These are phyloP conservation scores for Rutpela maculata DNA, from an alignment of 2,888 invertebrate species.

Conservation along the genomic window DNA sequence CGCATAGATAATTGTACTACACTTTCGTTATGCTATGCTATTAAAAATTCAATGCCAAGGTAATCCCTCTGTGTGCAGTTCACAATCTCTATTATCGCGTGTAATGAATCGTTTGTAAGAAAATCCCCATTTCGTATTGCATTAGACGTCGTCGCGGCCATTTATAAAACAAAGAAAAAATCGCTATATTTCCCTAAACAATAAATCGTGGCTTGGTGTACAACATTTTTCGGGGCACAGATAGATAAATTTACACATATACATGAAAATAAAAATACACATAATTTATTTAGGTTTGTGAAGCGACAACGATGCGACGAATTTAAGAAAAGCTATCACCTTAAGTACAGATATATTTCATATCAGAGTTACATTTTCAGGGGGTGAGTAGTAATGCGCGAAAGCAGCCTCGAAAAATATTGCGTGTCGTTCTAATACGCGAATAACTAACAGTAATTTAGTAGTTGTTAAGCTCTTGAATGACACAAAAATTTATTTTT, in stretches of 20 bases:
- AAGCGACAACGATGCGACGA: constrained; percentile 71
- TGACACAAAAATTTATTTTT: constrained; percentile 50
- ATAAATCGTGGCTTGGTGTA: constrained; percentile 56
- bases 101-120: constrained; percentile 21
- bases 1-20: too few species aligned
- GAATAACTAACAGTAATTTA: constrained; percentile 67
- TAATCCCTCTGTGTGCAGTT: not conserved
- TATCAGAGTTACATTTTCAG: constrained; percentile 63
- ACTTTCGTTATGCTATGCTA: too few species aligned
- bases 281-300: constrained; percentile 73
- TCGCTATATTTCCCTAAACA: constrained; percentile 58
- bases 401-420: constrained; percentile 67
- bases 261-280: constrained; percentile 69
- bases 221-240: constrained; percentile 59
- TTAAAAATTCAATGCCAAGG: too few species aligned
- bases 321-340: constrained; percentile 75
- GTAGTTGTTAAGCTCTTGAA: constrained; percentile 64
- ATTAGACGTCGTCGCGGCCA: constrained; percentile 52
- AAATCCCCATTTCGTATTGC: constrained; percentile 41
- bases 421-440: constrained; percentile 71
- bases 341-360: constrained; percentile 75
- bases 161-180: constrained; percentile 58
- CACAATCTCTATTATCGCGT: not conserved
- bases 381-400: constrained; percentile 47
- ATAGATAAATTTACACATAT: constrained; percentile 70